Percentiles rank a stretch among this genome's conserved stretches.
phyloP scores from a whole-genome alignment of 2,888 invertebrate genomes.

The Rhodophaea formosa region DNA sequence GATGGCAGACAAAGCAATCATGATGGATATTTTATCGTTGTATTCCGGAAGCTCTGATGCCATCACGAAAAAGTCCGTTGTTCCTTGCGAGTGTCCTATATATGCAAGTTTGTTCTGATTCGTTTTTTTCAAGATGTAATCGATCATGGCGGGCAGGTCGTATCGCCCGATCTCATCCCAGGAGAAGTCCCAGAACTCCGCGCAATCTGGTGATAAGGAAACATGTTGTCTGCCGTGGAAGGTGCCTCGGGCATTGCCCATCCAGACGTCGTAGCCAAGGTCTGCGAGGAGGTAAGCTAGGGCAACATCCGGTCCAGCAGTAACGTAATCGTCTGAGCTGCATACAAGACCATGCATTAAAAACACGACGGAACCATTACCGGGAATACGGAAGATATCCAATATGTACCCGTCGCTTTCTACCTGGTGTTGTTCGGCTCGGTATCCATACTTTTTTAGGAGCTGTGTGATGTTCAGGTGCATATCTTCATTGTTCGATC shows the following conservation, averaged over 20 bases:
- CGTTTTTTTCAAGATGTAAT: constrained; percentile 62
- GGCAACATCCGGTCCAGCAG: neutral
- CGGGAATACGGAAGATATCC: constrained; percentile 2
- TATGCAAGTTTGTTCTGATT: constrained; percentile 5
- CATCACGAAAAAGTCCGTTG: constrained; percentile 4
- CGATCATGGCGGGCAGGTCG: constrained; percentile 84
- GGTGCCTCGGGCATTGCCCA: constrained; percentile 24
- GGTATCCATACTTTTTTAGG: neutral
- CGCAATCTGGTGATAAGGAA: constrained; percentile 3
- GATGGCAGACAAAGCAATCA: constrained; percentile 5
- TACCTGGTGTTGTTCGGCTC: constrained; percentile 8
- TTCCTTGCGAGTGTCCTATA: constrained; percentile 12
- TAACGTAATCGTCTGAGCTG: constrained; percentile 1
- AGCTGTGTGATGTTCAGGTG: neutral
- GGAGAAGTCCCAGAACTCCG: constrained; percentile 50
- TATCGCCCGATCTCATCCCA: constrained; percentile 84
- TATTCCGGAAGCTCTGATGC: constrained; percentile 22
- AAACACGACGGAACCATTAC: constrained; percentile 1
- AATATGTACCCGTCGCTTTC: constrained; percentile 3
- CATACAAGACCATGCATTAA: neutral
- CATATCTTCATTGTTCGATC: too few species aligned
- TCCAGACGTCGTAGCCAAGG: constrained; percentile 20
- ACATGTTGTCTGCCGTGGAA: neutral
- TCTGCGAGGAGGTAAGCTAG: neutral
- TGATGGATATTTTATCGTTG: constrained; percentile 25